Evolutionary conservation across 2,888 invertebrate genomes (phyloP), one percentile per base, ranked within the genome.

Genomic region (Agriotes lineatus): DNA sequence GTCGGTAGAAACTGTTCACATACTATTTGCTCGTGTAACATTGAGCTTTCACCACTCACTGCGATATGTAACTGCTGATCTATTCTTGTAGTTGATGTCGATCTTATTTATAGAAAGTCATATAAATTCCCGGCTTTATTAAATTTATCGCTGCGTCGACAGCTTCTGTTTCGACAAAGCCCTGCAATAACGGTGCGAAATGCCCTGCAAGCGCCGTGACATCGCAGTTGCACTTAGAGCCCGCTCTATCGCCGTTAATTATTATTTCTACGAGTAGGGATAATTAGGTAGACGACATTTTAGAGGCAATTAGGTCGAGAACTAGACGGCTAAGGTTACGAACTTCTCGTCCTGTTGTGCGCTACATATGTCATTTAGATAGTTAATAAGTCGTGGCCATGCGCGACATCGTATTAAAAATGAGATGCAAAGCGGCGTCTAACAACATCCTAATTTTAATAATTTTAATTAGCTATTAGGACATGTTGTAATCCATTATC

Each of bases 301-400:
- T 20, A 44, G 19, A 9, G 20, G 44, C 44, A 44, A 20, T 44
- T 44, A 44, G n/a, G 44, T n/a, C 20, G 16, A 52, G 12, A 25
- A 52, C 52, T 18, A 52, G 52, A 52, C 52, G 30, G 52, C 30
- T 52, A 33, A 52, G 30, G 33, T 52, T 52, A 9, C n/a, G 52
- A 33, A 52, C 33, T 52, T 52, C 22, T 33, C 22, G 22, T 52
- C 30, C 22, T 30, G 52, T 25, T 10, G n/a, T 33, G 52, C 7
- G 25, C 52, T 52, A 52, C 52, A 52, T 52, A 25, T 52, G 52
- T 52, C 52, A 44, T 44, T 42, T 42, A 42, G 7, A 1, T 39
- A 14, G 12, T 12, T n/a, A 16, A 7, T 7, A 18, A 20, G 18
- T 19, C 18, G 42, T 4, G 6, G 18, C 18, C 42, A n/a, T 20